phyloP scores from a whole-genome alignment of 2,888 invertebrate species.

The Pyrocoelia pectoralis region DNA sequence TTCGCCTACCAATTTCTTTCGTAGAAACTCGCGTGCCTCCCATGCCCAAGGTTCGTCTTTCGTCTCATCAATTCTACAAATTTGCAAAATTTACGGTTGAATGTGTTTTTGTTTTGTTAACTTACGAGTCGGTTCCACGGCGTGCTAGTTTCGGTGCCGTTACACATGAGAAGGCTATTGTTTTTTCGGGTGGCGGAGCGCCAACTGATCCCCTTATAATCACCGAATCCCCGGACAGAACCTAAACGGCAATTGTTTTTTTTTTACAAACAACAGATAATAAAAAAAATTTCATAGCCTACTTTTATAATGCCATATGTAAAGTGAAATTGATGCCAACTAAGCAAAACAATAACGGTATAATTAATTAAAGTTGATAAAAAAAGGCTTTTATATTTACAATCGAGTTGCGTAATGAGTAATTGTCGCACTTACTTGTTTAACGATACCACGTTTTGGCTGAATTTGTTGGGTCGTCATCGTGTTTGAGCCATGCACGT shows the following conservation, averaged over 20 bases:
- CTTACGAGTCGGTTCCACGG: constrained; percentile 68
- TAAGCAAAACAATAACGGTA: constrained; percentile 27
- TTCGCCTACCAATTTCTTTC: constrained; percentile 91
- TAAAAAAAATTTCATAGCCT: constrained; percentile 38
- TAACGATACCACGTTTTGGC: constrained; percentile 66
- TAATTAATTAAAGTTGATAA: constrained; percentile 2
- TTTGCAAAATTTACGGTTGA: not conserved
- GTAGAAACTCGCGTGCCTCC: constrained; percentile 95
- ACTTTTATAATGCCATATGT: constrained; percentile 28
- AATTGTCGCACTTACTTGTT: constrained; percentile 63
- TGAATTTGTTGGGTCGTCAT: constrained; percentile 61
- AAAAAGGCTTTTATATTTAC: not conserved
- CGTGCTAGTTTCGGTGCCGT: constrained; percentile 91
- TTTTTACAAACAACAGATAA: no score
- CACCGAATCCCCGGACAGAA: constrained; percentile 95
- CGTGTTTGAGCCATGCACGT: constrained; percentile 65
- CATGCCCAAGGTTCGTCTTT: constrained; percentile 96
- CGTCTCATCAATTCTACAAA: constrained; percentile 70
- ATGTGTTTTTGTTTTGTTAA: no score
- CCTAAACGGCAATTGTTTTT: constrained; percentile 70
- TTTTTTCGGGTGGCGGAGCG: constrained; percentile 92
- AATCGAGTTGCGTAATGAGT: not conserved
- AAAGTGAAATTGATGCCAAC: constrained; percentile 31
- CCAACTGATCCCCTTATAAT: constrained; percentile 88
- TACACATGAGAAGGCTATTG: constrained; percentile 89